Evolutionary conservation across 2,797 vertebrate species (phyloP).

Genomic region (Phoebastria nigripes): DNA sequence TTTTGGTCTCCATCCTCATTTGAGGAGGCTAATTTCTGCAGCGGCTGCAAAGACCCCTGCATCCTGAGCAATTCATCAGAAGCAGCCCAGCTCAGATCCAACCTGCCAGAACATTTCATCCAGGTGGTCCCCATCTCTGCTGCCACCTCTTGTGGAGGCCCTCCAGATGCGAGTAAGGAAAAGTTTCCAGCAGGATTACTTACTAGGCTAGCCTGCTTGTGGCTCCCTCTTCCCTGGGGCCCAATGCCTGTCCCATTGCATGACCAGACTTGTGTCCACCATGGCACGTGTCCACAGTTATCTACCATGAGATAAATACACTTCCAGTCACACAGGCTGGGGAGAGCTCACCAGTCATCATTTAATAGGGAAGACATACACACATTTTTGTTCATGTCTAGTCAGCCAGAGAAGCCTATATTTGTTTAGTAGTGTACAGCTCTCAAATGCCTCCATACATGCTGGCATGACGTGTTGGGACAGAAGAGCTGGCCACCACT

Average conservation of each 20-base stretch:
- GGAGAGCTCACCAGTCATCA: neutral
- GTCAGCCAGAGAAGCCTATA: neutral
- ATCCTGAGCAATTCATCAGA: neutral
- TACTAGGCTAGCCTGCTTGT: neutral
- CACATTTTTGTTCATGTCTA: neutral
- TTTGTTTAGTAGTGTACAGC: neutral
- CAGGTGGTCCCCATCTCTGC: neutral
- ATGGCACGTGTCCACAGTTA: neutral
- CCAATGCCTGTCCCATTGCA: neutral
- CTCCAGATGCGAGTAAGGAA: neutral
- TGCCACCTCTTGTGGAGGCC: neutral
- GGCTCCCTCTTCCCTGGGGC: neutral
- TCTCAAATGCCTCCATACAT: neutral
- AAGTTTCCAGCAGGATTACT: neutral
- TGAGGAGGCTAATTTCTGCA: neutral
- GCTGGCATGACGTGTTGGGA: neutral
- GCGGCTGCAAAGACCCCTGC: neutral
- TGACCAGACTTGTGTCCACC: neutral
- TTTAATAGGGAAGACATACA: neutral
- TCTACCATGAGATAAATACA: neutral
- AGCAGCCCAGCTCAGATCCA: neutral
- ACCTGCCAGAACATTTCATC: neutral
- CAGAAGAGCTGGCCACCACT: neutral
- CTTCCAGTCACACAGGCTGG: neutral
- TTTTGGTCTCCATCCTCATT: neutral